These are phyloP conservation scores for Perdix hodgsoniae DNA, from an alignment of 2,797 vertebrate species.

Conservation along the genomic window DNA sequence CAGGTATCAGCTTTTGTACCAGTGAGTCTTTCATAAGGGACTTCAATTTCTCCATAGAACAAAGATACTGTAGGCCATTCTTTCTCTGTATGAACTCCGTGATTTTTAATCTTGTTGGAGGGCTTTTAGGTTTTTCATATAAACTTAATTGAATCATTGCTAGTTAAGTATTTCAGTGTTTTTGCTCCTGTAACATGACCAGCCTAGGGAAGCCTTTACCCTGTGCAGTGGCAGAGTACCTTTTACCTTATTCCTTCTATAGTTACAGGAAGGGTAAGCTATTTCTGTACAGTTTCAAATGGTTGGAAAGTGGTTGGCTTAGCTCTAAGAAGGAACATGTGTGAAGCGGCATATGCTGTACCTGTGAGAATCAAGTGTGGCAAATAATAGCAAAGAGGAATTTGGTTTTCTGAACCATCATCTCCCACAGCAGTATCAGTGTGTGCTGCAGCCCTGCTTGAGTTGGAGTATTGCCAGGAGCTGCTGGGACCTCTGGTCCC, in stretches of 20 bases:
- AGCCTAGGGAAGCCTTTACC: neutral
- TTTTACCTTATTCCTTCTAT: neutral
- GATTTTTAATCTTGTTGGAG: neutral
- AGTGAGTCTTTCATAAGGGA: neutral
- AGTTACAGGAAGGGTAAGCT: too few species aligned
- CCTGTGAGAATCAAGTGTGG: neutral
- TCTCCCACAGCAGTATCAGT: fast-evolving
- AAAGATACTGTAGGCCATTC: neutral
- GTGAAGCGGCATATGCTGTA: neutral
- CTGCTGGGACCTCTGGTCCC: fast-evolving
- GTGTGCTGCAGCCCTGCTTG: neutral
- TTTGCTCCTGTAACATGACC: fast-evolving
- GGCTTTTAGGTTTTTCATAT: neutral
- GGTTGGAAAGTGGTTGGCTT: neutral
- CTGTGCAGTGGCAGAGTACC: neutral
- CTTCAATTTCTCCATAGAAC: neutral
- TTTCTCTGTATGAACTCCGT: neutral
- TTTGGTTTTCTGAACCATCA: neutral
- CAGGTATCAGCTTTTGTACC: neutral
- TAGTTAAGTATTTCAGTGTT: neutral
- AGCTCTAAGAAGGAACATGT: neutral
- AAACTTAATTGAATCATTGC: neutral
- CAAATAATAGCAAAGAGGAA: neutral
- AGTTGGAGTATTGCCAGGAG: fast-evolving
- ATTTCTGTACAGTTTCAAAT: neutral